Base-by-base conservation (phyloP, 2,797 vertebrate species). In the Schizopygopsis pylzovi region DNA sequence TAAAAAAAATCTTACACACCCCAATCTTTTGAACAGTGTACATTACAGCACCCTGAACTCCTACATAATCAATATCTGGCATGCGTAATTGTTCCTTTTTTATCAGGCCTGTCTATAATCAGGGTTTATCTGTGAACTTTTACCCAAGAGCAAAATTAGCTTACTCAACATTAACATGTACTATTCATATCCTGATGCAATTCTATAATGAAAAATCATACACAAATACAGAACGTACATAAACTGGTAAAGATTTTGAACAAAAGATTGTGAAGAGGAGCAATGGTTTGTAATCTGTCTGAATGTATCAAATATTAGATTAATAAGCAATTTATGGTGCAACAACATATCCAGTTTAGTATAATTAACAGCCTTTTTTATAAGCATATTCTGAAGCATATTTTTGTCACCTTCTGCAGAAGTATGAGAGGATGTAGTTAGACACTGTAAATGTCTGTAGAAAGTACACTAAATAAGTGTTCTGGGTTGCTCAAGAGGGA, bases 51-150 rank as follows among this genome's bases (percentile, higher is more conserved):
- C n/a, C n/a, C n/a, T n/a, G n/a, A n/a, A n/a, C n/a, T n/a, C n/a
- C n/a, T n/a, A n/a, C n/a, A 22, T 72, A 71, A 79, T 59, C 52
- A 45, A 56, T 70, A 45, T 70, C 28, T 16, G 12, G 45, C n/a
- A 8, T 18, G 22, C 3, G 2, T 78, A 71, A 72, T 47, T 22
- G 63, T 68, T 61, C 41, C 18, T 33, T 85, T 73, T 73, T 72
- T 49, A 80, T 80, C 84, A 45, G 25, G 18, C 18, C 11, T 11
- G 3, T 25, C 4, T 59, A 11, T 16, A 56, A 72, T 84, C 33
- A 68, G 10, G 49, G 68, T 71, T 82, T 82, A 85, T 72, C 67
- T n/a, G 67, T 80, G 67, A 80, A 63, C 77, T 80, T 72, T 80
- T 20, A 80, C 77, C 77, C 56, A 61, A 63, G 83, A 61, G 28